Evolutionary conservation across 2,113 vertebrate genomes (phyloP).

Genomic region (Macheiramphus alcinus): DNA sequence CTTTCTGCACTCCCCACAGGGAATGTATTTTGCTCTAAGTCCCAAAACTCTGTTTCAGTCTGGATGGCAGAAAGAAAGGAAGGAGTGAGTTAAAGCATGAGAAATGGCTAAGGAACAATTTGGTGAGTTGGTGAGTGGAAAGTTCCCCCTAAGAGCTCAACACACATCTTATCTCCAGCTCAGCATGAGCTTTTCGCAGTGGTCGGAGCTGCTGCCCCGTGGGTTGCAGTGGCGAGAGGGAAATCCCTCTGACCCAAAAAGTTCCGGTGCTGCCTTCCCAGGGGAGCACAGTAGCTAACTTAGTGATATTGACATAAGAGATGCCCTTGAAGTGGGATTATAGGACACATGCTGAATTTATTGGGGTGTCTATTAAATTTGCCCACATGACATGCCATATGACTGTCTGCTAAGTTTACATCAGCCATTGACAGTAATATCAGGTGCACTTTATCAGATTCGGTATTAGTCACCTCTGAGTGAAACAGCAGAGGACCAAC

Average conservation of each 20-base stretch:
- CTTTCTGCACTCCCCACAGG: background rate
- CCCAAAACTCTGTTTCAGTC: background rate
- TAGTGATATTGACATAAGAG: background rate
- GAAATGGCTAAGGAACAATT: background rate
- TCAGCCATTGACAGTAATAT: constrained; percentile 20
- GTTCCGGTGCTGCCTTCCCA: background rate
- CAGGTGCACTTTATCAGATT: constrained; percentile 11
- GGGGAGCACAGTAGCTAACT: background rate
- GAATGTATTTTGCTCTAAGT: background rate
- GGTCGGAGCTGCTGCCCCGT: background rate
- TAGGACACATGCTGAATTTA: background rate
- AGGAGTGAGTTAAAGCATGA: background rate
- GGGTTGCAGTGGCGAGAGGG: background rate
- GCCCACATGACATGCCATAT: constrained; percentile 33
- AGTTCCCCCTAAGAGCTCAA: background rate
- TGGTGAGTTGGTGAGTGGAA: background rate
- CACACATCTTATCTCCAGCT: background rate
- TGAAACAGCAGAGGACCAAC: constrained; percentile 19
- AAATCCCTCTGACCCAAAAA: background rate
- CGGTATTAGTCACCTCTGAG: background rate
- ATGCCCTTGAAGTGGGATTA: constrained; percentile 30
- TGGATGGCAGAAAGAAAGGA: background rate
- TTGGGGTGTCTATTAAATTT: background rate
- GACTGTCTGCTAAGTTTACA: constrained; percentile 47
- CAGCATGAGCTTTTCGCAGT: rapidly evolving